Evolutionary conservation across 2,888 invertebrate species (phyloP).

Genomic region (Lasioglossum zephyrum): DNA sequence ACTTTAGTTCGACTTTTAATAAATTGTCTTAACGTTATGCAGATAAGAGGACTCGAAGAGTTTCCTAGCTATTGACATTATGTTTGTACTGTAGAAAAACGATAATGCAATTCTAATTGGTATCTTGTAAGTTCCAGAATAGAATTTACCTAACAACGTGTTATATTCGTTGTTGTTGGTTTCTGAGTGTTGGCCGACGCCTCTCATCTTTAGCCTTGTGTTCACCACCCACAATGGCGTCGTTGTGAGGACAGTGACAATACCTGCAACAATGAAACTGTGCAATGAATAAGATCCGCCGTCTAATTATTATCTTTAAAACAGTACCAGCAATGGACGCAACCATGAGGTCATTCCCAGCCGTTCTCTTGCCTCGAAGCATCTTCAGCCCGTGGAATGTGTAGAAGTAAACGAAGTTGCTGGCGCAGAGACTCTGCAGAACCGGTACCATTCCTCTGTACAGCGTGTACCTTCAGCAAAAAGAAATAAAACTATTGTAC

Average conservation of each 20-base stretch:
- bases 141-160: conserved; percentile 77
- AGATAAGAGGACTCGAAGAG: not conserved
- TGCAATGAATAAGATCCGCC: not conserved
- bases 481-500: not conserved
- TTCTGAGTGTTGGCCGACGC: conserved; percentile 82
- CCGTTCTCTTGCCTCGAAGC: conserved; percentile 84
- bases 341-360: conserved; percentile 90
- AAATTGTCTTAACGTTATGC: not conserved
- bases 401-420: conserved; percentile 98
- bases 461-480: conserved; percentile 86
- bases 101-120: not conserved
- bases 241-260: conserved; percentile 93
- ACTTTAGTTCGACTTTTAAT: not conserved
- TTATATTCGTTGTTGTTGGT: conserved; percentile 74
- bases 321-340: conserved; percentile 90
- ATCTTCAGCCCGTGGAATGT: conserved; percentile 93
- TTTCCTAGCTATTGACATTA: not conserved
- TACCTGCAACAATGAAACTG: conserved; percentile 81
- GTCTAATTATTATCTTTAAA: not conserved
- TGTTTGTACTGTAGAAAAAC: not conserved
- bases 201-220: conserved; percentile 93
- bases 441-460: conserved; percentile 94
- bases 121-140: not conserved
- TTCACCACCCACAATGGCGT: conserved; percentile 97
- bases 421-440: conserved; percentile 92